Conservation (phyloP, 2,888 invertebrate genomes). For the Bombylius discolor region DNA sequence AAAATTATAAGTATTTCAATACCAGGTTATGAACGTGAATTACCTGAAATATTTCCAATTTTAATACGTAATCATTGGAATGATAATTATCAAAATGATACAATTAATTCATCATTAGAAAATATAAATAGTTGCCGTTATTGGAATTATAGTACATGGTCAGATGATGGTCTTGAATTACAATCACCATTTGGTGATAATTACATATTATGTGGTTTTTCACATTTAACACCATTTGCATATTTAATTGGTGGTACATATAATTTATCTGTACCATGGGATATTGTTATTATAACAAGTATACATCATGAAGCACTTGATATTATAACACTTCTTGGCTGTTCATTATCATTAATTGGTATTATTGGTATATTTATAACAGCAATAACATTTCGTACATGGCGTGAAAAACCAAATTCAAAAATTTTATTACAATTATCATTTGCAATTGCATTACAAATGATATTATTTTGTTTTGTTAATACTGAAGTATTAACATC, state of each 20-base stretch:
- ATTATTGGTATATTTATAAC: slow-evolving; percentile 46
- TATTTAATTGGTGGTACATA: slow-evolving; percentile 36
- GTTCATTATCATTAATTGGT: slow-evolving; percentile 45
- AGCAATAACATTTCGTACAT: slow-evolving; percentile 43
- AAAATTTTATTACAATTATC: slow-evolving; percentile 53
- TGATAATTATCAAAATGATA: neutral
- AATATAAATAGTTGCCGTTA: slow-evolving; percentile 38
- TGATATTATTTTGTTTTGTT: slow-evolving; percentile 35
- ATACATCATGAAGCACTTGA: slow-evolving; percentile 40
- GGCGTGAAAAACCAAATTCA: slow-evolving; percentile 50
- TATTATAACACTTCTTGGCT: slow-evolving; percentile 45
- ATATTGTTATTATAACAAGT: slow-evolving; percentile 25
- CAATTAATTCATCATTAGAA: slow-evolving; percentile 8
- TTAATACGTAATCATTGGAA: neutral
- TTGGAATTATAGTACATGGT: slow-evolving; percentile 50
- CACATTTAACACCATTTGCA: slow-evolving; percentile 49
- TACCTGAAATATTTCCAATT: slow-evolving; percentile 43
- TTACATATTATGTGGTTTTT: slow-evolving; percentile 39
- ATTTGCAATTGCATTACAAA: slow-evolving; percentile 46
- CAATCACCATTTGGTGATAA: slow-evolving; percentile 6
- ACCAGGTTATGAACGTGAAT: slow-evolving; percentile 43
- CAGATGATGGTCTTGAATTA: slow-evolving; percentile 40
- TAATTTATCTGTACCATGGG: slow-evolving; percentile 21
- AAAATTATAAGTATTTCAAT: slow-evolving; percentile 47
- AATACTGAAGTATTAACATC: slow-evolving; percentile 26